Conservation (phyloP, 2,113 vertebrate species). For the Oncorhynchus tshawytscha region DNA sequence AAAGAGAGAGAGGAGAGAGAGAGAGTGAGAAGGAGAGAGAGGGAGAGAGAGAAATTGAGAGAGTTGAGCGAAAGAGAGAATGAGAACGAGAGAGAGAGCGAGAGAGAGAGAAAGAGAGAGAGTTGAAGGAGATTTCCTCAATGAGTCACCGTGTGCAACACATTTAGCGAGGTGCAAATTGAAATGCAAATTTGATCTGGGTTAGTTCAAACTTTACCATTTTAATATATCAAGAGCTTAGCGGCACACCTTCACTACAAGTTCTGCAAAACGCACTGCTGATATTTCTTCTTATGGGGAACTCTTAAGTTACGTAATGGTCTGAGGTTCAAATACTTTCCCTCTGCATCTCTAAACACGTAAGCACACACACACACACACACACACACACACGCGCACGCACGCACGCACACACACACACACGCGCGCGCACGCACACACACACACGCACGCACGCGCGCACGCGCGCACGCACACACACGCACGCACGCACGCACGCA, state of each 20-base stretch:
- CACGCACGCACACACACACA: too few relatives aligned
- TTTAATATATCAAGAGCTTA: background rate
- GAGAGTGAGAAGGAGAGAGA: too few relatives aligned
- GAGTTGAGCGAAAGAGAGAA: too few relatives aligned
- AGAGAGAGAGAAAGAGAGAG: slow-evolving; percentile 5
- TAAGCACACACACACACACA: too few relatives aligned
- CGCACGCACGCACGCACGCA: too few relatives aligned
- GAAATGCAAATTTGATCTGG: background rate
- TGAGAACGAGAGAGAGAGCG: background rate
- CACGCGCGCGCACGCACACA: too few relatives aligned
- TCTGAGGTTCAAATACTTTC: background rate
- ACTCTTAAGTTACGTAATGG: background rate
- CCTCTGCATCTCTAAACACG: too few relatives aligned
- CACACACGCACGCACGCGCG: too few relatives aligned
- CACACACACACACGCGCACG: too few relatives aligned
- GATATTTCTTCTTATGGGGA: background rate
- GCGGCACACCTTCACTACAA: background rate
- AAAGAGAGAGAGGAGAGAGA: background rate
- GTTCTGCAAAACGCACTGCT: background rate
- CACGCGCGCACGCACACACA: too few relatives aligned
- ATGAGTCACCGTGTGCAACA: background rate
- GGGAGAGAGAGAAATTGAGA: too few relatives aligned
- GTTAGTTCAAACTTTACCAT: background rate
- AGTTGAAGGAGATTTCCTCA: background rate
- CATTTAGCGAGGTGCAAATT: background rate